These are phyloP conservation scores for Gymnocheta viridis DNA, from an alignment of 2,888 invertebrate genomes.

Conservation along the genomic window DNA sequence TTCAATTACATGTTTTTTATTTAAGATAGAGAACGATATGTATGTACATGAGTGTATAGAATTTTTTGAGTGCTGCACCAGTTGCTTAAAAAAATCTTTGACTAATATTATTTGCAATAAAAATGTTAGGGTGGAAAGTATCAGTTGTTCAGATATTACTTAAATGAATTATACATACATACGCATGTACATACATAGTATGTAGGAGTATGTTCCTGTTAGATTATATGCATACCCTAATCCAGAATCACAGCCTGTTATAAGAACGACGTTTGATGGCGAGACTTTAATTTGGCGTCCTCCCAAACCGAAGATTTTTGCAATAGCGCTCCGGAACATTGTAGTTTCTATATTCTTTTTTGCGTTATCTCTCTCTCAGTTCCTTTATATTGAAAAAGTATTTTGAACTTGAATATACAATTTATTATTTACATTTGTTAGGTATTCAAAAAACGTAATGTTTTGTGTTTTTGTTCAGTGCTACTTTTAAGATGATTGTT, in stretches of 20 bases:
- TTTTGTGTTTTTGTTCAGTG: not conserved
- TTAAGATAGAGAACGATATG: no score
- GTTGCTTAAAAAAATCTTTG: no score
- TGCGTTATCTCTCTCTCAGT: conserved; percentile 6
- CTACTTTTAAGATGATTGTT: conserved; percentile 6
- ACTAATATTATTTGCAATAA: no score
- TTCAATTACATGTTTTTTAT: no score
- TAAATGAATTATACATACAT: not conserved
- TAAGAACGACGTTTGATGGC: conserved; percentile 84
- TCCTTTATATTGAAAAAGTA: conserved; percentile 7
- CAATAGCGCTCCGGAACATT: conserved; percentile 48
- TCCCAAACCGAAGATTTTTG: conserved; percentile 55
- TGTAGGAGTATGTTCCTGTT: no score
- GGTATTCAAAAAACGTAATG: conserved; percentile 26
- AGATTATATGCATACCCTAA: conserved; percentile 84
- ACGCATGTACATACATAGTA: not conserved
- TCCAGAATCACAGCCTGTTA: conserved; percentile 94
- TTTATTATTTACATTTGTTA: conserved; percentile 45
- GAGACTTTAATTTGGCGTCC: conserved; percentile 70
- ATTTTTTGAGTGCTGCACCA: no score
- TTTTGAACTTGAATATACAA: conserved; percentile 58
- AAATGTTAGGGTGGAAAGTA: no score
- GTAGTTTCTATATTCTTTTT: not conserved
- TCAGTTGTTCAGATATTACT: no score
- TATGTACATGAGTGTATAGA: no score